Evolutionary conservation across 2,113 vertebrate genomes (phyloP).

Genomic region (Pyrgilauda ruficollis): DNA sequence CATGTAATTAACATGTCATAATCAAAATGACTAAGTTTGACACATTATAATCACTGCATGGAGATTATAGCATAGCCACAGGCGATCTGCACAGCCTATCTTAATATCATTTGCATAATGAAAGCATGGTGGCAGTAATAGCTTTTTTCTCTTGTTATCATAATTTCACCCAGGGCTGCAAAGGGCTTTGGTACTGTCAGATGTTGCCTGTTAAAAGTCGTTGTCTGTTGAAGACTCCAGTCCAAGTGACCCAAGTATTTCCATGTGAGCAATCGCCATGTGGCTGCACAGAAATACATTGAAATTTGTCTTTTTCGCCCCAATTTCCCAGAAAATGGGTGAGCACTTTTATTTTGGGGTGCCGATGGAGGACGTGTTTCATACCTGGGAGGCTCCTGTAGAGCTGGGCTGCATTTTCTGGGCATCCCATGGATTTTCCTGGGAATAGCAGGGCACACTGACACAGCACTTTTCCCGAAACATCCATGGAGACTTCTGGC

Average conservation of each 20-base stretch:
- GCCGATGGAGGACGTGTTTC: rapidly evolving
- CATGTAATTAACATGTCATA: conserved; percentile 99
- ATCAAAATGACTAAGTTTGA: conserved; percentile 99
- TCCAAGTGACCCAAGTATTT: conserved; percentile 63
- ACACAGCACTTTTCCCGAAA: background rate
- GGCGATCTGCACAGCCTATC: conserved; percentile 90
- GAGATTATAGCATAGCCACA: conserved; percentile 94
- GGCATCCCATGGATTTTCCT: rapidly evolving
- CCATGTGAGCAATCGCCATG: rapidly evolving
- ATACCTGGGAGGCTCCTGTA: background rate
- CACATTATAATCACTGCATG: conserved; percentile 98
- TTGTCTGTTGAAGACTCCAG: conserved; percentile 50
- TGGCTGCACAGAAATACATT: background rate
- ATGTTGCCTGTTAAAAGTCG: conserved; percentile 80
- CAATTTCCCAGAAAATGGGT: background rate
- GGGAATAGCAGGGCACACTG: rapidly evolving
- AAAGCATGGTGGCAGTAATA: conserved; percentile 98
- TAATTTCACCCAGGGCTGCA: conserved; percentile 98
- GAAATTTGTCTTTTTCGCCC: background rate
- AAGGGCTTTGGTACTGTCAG: conserved; percentile 86
- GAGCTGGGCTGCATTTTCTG: background rate
- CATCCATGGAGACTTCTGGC: rapidly evolving
- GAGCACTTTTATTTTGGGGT: rapidly evolving
- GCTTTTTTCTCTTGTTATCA: conserved; percentile 99
- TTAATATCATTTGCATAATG: conserved; percentile 99